Percentiles rank a stretch among this genome's conserved stretches.
These are phyloP conservation scores for Phortica magna DNA, from an alignment of 2,888 invertebrate species.

Conservation along the genomic window DNA sequence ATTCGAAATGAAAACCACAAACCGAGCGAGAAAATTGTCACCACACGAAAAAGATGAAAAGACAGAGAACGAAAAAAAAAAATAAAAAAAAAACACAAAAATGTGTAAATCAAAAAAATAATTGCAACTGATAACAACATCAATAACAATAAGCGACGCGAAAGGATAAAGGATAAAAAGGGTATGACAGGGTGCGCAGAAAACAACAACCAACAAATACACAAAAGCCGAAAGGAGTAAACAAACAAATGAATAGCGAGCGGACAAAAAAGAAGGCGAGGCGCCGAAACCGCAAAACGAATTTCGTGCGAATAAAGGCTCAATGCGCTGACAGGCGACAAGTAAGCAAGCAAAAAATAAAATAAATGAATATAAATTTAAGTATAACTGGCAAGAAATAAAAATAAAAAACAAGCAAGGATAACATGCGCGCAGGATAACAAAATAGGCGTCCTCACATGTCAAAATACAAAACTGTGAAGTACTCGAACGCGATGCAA, in stretches of 20 bases:
- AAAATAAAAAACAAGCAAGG: neutral
- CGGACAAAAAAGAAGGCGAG: neutral
- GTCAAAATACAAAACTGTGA: constrained; percentile 22
- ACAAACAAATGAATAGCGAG: neutral
- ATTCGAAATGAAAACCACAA: constrained; percentile 17
- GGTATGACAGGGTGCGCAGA: constrained; percentile 3
- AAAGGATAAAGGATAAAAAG: constrained; percentile 34
- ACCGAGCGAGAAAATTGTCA: constrained; percentile 30
- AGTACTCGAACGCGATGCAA: neutral
- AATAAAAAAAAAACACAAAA: constrained; percentile 41
- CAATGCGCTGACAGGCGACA: constrained; percentile 13
- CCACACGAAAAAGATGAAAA: constrained; percentile 25
- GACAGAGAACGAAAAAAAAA: neutral
- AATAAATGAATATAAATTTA: neutral
- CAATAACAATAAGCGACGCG: constrained; percentile 69
- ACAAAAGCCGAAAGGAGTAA: constrained; percentile 18
- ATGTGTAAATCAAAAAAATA: constrained; percentile 71
- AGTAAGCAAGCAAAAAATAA: neutral
- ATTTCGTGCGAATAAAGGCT: constrained; percentile 27
- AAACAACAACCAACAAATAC: constrained; percentile 32
- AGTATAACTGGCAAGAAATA: neutral
- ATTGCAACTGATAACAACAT: constrained; percentile 74
- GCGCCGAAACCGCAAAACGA: constrained; percentile 30
- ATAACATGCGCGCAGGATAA: neutral
- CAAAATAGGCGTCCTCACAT: constrained; percentile 10